A percentile compares a stretch with the other conserved stretches of the same genome.
Evolutionary conservation across 2,888 invertebrate genomes (phyloP).

Genomic region (Idaea dimidiata): DNA sequence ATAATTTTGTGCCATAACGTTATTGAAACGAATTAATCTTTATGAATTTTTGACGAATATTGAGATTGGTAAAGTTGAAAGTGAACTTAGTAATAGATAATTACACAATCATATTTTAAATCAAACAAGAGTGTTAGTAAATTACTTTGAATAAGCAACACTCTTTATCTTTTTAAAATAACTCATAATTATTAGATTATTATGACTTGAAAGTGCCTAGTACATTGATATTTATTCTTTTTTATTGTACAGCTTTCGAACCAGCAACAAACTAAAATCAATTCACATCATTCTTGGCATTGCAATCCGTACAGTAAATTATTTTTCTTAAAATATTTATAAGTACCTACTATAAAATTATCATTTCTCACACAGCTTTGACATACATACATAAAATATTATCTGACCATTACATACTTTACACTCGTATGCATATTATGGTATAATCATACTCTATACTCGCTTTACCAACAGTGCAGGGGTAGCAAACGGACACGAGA

Average conservation of each 20-base stretch:
- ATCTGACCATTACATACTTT: no score
- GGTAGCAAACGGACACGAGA: no score
- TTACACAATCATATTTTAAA: not conserved
- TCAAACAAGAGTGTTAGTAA: not conserved
- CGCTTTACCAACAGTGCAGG: no score
- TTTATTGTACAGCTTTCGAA: no score
- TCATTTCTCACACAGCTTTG: no score
- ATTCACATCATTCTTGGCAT: not conserved
- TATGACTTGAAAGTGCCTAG: not conserved
- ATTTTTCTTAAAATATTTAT: not conserved
- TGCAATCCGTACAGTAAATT: not conserved
- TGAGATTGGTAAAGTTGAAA: not conserved
- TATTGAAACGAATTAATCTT: not conserved
- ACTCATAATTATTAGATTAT: not conserved
- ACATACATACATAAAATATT: no score
- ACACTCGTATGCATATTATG: no score
- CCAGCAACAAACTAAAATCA: not conserved
- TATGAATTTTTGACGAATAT: not conserved
- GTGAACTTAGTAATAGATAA: not conserved
- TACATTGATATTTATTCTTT: not conserved
- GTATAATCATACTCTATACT: no score
- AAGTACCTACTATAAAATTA: no score
- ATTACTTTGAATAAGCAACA: not conserved
- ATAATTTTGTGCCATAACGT: constrained; percentile 14
- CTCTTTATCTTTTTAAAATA: not conserved